phyloP scores from a whole-genome alignment of 2,113 vertebrate species.

The Clupea harengus region DNA sequence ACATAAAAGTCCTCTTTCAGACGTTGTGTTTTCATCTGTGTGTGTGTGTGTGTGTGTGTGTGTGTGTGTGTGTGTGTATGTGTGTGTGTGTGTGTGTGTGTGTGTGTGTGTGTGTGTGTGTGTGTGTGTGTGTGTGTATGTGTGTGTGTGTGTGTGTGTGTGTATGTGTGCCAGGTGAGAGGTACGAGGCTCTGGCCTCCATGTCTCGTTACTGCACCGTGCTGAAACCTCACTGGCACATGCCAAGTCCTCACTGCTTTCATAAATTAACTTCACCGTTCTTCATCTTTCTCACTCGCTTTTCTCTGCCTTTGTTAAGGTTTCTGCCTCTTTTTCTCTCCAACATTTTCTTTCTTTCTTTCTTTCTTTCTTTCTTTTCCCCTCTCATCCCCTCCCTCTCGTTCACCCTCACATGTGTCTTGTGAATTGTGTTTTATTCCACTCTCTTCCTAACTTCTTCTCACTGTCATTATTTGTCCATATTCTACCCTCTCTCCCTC shows the following conservation, averaged over 20 bases:
- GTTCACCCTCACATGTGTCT: background rate
- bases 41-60: slow-evolving; percentile 41
- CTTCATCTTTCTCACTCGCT: slow-evolving; percentile 29
- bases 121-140: too few relatives aligned
- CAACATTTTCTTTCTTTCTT: slow-evolving; percentile 30
- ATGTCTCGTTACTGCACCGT: background rate
- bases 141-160: slow-evolving; percentile 1
- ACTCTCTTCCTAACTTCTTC: background rate
- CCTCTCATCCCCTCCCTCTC: background rate
- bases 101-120: too few relatives aligned
- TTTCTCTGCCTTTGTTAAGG: slow-evolving; percentile 27
- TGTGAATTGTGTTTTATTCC: background rate
- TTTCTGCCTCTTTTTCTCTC: slow-evolving; percentile 27
- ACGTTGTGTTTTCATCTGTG: slow-evolving; percentile 50
- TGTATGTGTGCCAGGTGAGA: slow-evolving; percentile 15
- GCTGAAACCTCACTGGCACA: slow-evolving; percentile 30
- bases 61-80: slow-evolving; percentile 8
- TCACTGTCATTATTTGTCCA: background rate
- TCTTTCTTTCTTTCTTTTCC: background rate
- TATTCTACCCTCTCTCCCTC: background rate
- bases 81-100: background rate
- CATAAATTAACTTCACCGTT: slow-evolving; percentile 58
- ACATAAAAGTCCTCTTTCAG: slow-evolving; percentile 58
- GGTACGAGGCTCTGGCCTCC: slow-evolving; percentile 27
- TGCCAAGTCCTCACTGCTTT: slow-evolving; percentile 48